Conservation (phyloP, 2,888 invertebrate species). For the Hermaeophaga mercurialis region DNA sequence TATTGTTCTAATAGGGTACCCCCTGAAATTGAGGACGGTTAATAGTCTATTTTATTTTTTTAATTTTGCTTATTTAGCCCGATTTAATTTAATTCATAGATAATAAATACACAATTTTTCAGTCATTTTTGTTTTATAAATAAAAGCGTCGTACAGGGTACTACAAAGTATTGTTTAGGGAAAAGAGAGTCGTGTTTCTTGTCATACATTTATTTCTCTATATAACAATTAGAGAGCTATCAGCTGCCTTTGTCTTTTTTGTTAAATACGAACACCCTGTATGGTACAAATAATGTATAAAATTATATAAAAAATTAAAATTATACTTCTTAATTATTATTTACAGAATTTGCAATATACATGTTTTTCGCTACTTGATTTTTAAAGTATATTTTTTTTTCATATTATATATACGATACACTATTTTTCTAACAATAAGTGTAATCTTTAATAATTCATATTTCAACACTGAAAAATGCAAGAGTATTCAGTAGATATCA, state of each 20-base stretch:
- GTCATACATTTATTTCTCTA: slow-evolving; percentile 26
- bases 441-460: slow-evolving; percentile 34
- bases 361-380: slow-evolving; percentile 41
- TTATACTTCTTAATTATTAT: slow-evolving; percentile 46
- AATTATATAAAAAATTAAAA: slow-evolving; percentile 50
- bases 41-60: slow-evolving; percentile 39
- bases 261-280: slow-evolving; percentile 47
- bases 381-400: slow-evolving; percentile 39
- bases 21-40: slow-evolving; percentile 40
- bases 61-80: slow-evolving; percentile 41
- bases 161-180: slow-evolving; percentile 29
- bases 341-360: slow-evolving; percentile 45
- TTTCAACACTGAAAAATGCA: slow-evolving; percentile 38
- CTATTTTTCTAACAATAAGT: slow-evolving; percentile 41
- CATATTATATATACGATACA: slow-evolving; percentile 37
- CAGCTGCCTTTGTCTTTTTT: slow-evolving; percentile 41
- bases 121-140: slow-evolving; percentile 43
- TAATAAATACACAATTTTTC: slow-evolving; percentile 40
- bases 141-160: slow-evolving; percentile 44
- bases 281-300: slow-evolving; percentile 49
- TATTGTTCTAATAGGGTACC: slow-evolving; percentile 12
- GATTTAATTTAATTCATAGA: slow-evolving; percentile 32
- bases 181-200: slow-evolving; percentile 24
- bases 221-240: slow-evolving; percentile 35
- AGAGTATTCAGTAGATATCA: slow-evolving; percentile 35